Evolutionary conservation across 2,888 invertebrate species (phyloP), one percentile per base, ranked within the genome.

Genomic region (Lithophane ornitopus): DNA sequence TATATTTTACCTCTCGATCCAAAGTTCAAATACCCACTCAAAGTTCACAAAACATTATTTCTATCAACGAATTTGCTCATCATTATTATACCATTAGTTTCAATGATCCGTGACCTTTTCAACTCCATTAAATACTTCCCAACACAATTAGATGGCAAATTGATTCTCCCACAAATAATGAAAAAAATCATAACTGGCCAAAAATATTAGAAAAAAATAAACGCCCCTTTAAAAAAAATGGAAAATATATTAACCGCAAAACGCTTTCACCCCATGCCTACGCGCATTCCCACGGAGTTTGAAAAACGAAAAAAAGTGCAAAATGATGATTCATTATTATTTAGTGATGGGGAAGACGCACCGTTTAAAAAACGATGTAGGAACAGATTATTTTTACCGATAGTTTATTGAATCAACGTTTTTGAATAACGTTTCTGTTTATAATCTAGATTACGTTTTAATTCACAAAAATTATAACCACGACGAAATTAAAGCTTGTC

Each of bases 301-400:
- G 26, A 81, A 87, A 81, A 85, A 85, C 58, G 62, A 80, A 80
- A 74, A 86, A 86, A 81, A 82, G 76, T 68, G 65, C 81, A 84
- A 87, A 87, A 81, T 85, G 89, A 90, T 89, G 89, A 89, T 85
- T 90, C 89, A 89, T 80, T 75, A 83, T 85, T 58, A 22, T 77
- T 72, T 82, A 61, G 76, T 81, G 77, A 80, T 79, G 81, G 82
- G 83, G 81, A 78, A 82, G 86, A 80, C 16, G 34, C 49, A 63
- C 34, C 59, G 70, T 84, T 75, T 72, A 74, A 62, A 74, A 81
- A 85, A 54, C 61, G 70, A 80, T 66, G 63, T 58, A 66, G 19
- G 7, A 11, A 22, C 12, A 46, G 66, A 82, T 72, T 63, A 49
- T 52, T 44, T 74, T 84, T 67, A 63, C 67, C 28, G 81, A 39